phyloP scores from a whole-genome alignment of 2,113 vertebrate species.

The Pterocles orientalis region DNA sequence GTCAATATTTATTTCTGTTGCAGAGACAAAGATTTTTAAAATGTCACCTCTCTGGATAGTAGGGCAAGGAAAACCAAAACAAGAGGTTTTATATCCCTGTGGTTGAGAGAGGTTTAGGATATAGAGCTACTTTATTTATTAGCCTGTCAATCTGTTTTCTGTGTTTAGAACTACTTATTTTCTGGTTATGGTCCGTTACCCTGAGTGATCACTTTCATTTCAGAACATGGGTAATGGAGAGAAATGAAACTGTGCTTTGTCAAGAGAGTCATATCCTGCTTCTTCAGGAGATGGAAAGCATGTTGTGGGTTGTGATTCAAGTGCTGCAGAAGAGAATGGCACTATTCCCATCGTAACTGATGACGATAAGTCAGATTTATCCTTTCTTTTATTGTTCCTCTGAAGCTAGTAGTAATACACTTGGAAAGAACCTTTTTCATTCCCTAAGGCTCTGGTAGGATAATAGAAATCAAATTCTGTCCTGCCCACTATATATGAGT shows the following conservation, averaged over 20 bases:
- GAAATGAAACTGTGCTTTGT: not conserved
- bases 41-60: not conserved
- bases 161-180: not conserved
- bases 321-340: not conserved
- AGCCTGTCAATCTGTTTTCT: not conserved
- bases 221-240: not conserved
- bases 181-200: not conserved
- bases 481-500: fast-evolving
- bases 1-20: not conserved
- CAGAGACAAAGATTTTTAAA: not conserved
- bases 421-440: not conserved
- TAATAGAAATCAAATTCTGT: not conserved
- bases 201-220: not conserved
- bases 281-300: not conserved
- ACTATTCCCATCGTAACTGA: not conserved
- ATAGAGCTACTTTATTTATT: not conserved
- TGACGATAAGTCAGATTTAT: not conserved
- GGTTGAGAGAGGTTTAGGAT: not conserved
- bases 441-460: not conserved
- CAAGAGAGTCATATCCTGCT: not conserved
- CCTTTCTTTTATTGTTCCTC: not conserved
- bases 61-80: not conserved
- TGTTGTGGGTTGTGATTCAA: not conserved
- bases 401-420: not conserved
- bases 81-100: not conserved